Percentiles rank a stretch among this genome's conserved stretches.
phyloP scores from a whole-genome alignment of 2,888 invertebrate genomes.

The Melikaiella ostensackeni region DNA sequence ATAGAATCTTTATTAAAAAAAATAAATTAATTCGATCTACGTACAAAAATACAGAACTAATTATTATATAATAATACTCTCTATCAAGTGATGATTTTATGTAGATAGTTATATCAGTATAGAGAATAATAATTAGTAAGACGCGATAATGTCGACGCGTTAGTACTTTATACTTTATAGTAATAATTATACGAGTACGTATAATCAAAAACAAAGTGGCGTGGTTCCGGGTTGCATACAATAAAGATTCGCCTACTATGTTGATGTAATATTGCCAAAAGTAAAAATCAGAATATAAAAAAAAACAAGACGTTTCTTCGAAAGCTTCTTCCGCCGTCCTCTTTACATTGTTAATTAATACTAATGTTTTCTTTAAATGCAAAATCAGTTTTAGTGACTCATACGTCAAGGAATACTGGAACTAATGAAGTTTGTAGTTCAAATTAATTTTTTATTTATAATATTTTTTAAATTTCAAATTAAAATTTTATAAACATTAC shows the following conservation, averaged over 20 bases:
- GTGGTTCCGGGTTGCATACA: neutral
- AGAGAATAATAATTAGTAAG: conserved; percentile 22
- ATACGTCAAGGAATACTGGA: conserved; percentile 4
- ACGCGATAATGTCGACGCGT: conserved; percentile 38
- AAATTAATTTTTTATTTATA: conserved; percentile 11
- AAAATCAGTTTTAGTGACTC: conserved; percentile 10
- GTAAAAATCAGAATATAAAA: neutral
- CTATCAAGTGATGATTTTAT: conserved; percentile 69
- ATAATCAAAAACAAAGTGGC: conserved; percentile 40
- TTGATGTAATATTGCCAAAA: conserved; percentile 2
- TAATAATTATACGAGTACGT: conserved; percentile 36
- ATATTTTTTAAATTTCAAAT: conserved; percentile 9
- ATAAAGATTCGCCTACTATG: neutral
- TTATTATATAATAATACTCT: conserved; percentile 74
- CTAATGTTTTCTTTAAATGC: conserved; percentile 6
- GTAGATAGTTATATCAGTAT: conserved; percentile 49
- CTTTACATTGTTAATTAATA: neutral
- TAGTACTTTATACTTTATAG: neutral
- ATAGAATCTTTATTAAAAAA: conserved; percentile 66
- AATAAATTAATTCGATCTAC: conserved; percentile 74
- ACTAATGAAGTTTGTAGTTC: neutral
- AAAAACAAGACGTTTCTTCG: conserved; percentile 3
- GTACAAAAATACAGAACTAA: conserved; percentile 73
- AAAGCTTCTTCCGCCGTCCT: neutral
- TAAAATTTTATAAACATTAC: neutral